Base-by-base conservation (phyloP, 2,888 invertebrate species). In the Pandemis heparana region DNA sequence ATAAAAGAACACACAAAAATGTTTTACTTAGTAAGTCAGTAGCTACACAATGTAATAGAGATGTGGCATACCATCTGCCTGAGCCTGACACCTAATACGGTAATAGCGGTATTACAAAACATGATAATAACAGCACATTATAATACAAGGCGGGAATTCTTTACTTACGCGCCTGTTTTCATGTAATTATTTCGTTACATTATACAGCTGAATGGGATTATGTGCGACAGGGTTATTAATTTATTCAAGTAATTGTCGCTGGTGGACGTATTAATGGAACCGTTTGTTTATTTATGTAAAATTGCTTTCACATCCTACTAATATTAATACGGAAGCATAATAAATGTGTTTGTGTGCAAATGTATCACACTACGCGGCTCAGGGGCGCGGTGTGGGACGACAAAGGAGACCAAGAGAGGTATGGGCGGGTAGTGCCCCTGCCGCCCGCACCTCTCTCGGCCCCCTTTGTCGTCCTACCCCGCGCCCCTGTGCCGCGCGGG, bases 71-170 rank as follows among this genome's bases (percentile, higher is more conserved):
- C 63, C 46, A 46, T 5, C 23, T 63, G 63, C 46, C 46, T 46
- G 62, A 46, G 63, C 46, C 46, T 63, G 62, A 46, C 23, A 63
- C 63, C 46, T n/a, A 63, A 23, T 43, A 63, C 63, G 46, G 41
- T 63, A 63, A 63, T 46, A 43, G 32, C 23, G 12, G 61, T 46
- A 53, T 53, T 53, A 53, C 53, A 53, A 53, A 53, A 9, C 53
- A 53, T 16, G 53, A 8, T 56, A 23, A 23, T 56, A 56, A 56
- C 10, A 56, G 56, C 56, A 23, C 23, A 56, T 56, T 56, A 23
- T 56, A 56, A 56, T 23, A 56, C 23, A 56, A 56, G 56, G 56
- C 56, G 23, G 56, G 56, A 56, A 56, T 23, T 56, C 56, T 56
- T 56, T 12, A 12, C 12, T 56, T 56, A 56, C 56, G 5, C 23